Base-by-base conservation (phyloP, 2,113 vertebrate species). In the Empidonax traillii region DNA sequence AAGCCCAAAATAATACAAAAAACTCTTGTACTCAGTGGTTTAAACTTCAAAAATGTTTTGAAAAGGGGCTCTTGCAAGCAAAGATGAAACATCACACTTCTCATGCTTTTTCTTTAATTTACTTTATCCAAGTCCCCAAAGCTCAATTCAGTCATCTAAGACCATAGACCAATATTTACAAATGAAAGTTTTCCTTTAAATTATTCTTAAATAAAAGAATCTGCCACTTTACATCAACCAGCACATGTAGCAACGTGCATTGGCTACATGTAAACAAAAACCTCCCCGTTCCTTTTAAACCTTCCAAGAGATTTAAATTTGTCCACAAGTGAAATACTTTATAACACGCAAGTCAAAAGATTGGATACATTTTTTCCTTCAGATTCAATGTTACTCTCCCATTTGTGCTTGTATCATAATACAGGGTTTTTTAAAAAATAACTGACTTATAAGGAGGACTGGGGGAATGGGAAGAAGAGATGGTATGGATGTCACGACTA, bases 21-120 rank as follows among this genome's bases (percentile, higher is more conserved):
- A 31, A 16, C 27, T 56, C 33, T 81, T 37, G 4, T 56, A 85
- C 14, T 66, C 73, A 37, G 9, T 56, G 16, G 56, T 94, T 96
- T 80, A 89, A 95, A 88, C 41, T 67, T 91, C 37, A 68, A 90
- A 85, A 79, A 22, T 39, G 3, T 77, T 95, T 94, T 87, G 20
- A 77, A 61, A 87, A 35, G 43, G 18, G 41, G 7, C 16, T 85
- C 17, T 69, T 61, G 14, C 43, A 84, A 92, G 47, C 33, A 46
- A 94, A 69, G 20, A 87, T 41, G 31, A 67, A 81, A 59, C 20
- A 47, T 21, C n/a, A 58, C 6, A 27, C 14, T 63, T 79, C n/a
- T 69, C 43, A 71, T 5, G 28, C 24, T 14, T 94, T 71, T 81
- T 91, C 66, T 63, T 88, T 80, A 49, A 47, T 67, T 86, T 81